Evolutionary conservation across 1,140 invertebrate genomes (phyloP).

Genomic region (Solenopsis invicta): DNA sequence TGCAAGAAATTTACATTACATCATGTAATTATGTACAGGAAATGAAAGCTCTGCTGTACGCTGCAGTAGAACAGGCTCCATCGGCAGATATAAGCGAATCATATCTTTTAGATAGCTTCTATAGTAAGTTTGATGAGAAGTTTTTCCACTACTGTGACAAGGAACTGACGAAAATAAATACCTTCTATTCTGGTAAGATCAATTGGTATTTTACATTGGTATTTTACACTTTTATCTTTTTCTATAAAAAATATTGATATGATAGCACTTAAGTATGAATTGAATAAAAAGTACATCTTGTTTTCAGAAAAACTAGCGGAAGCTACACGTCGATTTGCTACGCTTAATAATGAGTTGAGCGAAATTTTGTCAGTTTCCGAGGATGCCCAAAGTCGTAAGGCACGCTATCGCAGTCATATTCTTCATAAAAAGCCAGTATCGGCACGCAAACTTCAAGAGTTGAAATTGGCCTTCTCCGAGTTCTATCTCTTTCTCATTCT

Average conservation of each 20-base stretch:
- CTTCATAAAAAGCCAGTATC: conserved; percentile 87
- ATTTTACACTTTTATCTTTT: neutral
- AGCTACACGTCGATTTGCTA: conserved; percentile 93
- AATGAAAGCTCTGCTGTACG: conserved; percentile 92
- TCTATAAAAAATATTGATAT: neutral
- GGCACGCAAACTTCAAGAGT: conserved; percentile 92
- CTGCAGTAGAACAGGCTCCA: conserved; percentile 91
- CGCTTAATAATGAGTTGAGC: conserved; percentile 91
- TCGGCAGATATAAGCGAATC: conserved; percentile 90
- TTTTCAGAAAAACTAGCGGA: conserved; percentile 94
- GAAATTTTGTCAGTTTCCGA: conserved; percentile 85
- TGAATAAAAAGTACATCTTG: neutral
- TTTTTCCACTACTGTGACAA: conserved; percentile 95
- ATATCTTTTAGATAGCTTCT: conserved; percentile 91
- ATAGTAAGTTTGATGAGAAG: conserved; percentile 94
- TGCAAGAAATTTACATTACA: neutral
- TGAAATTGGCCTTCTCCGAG: conserved; percentile 97
- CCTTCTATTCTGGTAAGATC: conserved; percentile 92
- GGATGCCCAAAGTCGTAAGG: conserved; percentile 86
- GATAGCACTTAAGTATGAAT: neutral
- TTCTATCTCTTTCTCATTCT: conserved; percentile 96
- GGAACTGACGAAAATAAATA: conserved; percentile 95
- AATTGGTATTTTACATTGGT: neutral
- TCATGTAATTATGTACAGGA: conserved; percentile 85
- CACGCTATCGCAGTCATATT: conserved; percentile 83